Evolutionary conservation across 2,888 invertebrate species (phyloP).

Genomic region (Timema podura): DNA sequence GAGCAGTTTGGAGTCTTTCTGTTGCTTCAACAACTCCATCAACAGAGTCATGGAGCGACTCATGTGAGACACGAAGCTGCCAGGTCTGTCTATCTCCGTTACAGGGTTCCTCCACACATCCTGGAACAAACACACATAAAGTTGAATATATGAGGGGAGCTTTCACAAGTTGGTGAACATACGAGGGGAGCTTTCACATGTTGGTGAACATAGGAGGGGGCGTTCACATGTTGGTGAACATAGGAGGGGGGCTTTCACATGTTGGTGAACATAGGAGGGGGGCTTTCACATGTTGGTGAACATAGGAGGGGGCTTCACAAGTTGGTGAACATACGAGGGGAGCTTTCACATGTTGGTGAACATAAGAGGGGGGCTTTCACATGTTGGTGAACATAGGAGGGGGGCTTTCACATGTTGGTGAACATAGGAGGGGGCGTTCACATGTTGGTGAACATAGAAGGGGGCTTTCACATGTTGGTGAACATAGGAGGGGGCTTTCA

Average conservation of each 20-base stretch:
- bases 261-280: neutral
- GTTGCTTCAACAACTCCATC: constrained; percentile 73
- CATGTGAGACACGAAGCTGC: constrained; percentile 89
- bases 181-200: neutral
- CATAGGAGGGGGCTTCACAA: neutral
- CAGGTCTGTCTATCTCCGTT: constrained; percentile 86
- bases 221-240: neutral
- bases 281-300: neutral
- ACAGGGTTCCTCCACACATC: constrained; percentile 90
- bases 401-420: too few relatives aligned
- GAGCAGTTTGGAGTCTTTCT: constrained; percentile 74
- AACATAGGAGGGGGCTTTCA: too few relatives aligned
- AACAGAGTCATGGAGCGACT: constrained; percentile 76
- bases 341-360: too few relatives aligned
- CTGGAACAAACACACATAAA: constrained; percentile 44
- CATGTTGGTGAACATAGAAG: too few relatives aligned
- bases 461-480: too few relatives aligned
- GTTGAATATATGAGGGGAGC: neutral
- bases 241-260: neutral
- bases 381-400: too few relatives aligned
- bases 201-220: neutral
- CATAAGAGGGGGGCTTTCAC: too few relatives aligned
- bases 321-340: too few relatives aligned
- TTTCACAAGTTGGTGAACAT: too few relatives aligned
- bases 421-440: too few relatives aligned